Evolutionary conservation across 2,888 invertebrate genomes (phyloP).

Genomic region (Taphrorychus bicolor): DNA sequence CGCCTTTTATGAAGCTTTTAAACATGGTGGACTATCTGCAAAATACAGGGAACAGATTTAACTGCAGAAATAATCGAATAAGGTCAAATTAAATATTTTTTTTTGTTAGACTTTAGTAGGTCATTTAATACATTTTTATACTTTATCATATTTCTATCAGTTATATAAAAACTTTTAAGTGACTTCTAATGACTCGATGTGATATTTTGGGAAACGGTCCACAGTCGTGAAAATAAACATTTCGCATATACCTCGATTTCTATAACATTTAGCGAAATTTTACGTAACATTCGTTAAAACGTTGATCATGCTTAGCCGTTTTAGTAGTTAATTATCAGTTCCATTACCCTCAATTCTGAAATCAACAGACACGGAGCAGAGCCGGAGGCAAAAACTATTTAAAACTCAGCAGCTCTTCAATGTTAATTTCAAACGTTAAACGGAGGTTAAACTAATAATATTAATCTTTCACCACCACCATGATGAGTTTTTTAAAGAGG

Average conservation of each 20-base stretch:
- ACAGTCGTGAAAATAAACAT: slow-evolving; percentile 21
- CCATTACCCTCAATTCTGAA: slow-evolving; percentile 13
- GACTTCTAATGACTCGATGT: not conserved
- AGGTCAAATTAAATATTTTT: too few species aligned
- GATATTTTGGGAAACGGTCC: slow-evolving; percentile 15
- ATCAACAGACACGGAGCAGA: too few species aligned
- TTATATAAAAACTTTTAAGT: not conserved
- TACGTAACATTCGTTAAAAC: slow-evolving; percentile 19
- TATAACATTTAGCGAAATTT: not conserved
- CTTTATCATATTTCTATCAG: too few species aligned
- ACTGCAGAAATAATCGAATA: too few species aligned
- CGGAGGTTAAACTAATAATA: too few species aligned
- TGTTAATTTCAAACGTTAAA: too few species aligned
- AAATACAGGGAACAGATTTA: slow-evolving; percentile 2
- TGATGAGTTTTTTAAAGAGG: too few species aligned
- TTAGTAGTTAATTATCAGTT: slow-evolving; percentile 9
- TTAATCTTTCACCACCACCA: too few species aligned
- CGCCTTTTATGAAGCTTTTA: slow-evolving; percentile 54
- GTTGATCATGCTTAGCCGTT: not conserved
- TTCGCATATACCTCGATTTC: not conserved
- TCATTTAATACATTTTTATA: too few species aligned
- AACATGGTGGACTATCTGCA: slow-evolving; percentile 36
- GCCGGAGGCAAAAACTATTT: too few species aligned
- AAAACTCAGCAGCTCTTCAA: too few species aligned
- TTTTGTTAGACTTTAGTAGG: too few species aligned